Evolutionary conservation across 1,140 invertebrate species (phyloP), one percentile per base, ranked within the genome.

Genomic region (Penaeus japonicus): DNA sequence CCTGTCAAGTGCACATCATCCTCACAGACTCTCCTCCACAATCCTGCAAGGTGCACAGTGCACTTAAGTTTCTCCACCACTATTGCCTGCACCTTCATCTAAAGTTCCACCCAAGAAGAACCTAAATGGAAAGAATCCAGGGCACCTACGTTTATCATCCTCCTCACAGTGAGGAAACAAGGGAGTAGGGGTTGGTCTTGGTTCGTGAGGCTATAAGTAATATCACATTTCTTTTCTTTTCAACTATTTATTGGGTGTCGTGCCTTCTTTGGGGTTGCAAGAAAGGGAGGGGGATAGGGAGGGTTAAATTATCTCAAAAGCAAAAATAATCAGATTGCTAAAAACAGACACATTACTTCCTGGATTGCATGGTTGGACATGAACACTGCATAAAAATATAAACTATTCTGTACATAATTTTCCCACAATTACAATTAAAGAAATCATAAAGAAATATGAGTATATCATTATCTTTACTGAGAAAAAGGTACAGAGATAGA

Each of bases 11-110:
- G 80, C 70, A 73, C 87, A 89, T 77, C 70, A 73, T 78, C 89
- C 82, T 88, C 85, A 90, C 47, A 91, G 87, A 91, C 85, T 90
- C 82, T 90, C 89, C 87, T 90, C 89, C 84, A 89, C 87, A 89
- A 89, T 90, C 90, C 87, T 90, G 87, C 53, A 90, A 89, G 88
- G 81, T 85, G 85, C 85, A 89, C 85, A 86, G 62, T 78, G 87
- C 86, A 90, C 84, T 88, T 88, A 83, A 88, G 87, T 88, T 88
- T 88, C 87, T 88, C 87, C 87, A 73, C 27, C 70, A 84, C 70
- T 78, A 88, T 32, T 32, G 75, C 65, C 70, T 83, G 80, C 81
- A 88, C 87, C 70, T 35, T 75, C 81, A 88, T 88, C 87, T 84
- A 88, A 83, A 77, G 70, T 35, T 84, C 81, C 87, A 84, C 81